Percentiles rank a stretch among this genome's conserved stretches.
phyloP scores from a whole-genome alignment of 1,140 invertebrate genomes.

The Apis cerana region DNA sequence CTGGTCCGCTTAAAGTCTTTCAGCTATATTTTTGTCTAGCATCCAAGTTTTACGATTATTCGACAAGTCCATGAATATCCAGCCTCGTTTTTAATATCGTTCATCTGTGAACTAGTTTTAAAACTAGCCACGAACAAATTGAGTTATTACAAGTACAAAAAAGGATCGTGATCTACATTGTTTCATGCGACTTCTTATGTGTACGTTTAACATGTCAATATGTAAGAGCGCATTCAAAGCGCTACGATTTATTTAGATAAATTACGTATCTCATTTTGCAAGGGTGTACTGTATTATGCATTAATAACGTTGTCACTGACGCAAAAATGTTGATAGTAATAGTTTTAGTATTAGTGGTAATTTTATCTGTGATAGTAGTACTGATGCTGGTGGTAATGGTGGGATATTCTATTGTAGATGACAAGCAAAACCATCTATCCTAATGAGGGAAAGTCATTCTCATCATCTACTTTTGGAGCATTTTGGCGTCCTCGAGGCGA shows the following conservation, averaged over 20 bases:
- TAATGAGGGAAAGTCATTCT: constrained; percentile 96
- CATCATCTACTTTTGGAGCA: constrained; percentile 97
- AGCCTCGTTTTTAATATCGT: constrained; percentile 42
- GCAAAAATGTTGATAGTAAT: constrained; percentile 64
- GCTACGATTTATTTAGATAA: constrained; percentile 57
- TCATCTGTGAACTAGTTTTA: constrained; percentile 36
- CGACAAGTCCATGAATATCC: constrained; percentile 49
- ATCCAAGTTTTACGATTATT: constrained; percentile 41
- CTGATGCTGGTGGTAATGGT: constrained; percentile 66
- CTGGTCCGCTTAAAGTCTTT: constrained; percentile 54
- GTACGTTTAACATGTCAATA: constrained; percentile 55
- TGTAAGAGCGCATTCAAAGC: constrained; percentile 45
- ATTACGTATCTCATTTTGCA: constrained; percentile 70
- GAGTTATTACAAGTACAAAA: constrained; percentile 61
- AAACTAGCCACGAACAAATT: constrained; percentile 51
- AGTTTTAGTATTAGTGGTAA: constrained; percentile 71
- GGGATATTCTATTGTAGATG: constrained; percentile 59
- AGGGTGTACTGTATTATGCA: constrained; percentile 74
- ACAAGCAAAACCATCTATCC: constrained; percentile 82
- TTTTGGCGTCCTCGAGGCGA: constrained; percentile 81
- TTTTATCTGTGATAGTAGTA: constrained; percentile 71
- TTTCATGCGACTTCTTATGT: constrained; percentile 46
- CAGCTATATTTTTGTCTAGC: constrained; percentile 23
- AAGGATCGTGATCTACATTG: constrained; percentile 56
- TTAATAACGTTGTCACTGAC: constrained; percentile 73